phyloP scores from a whole-genome alignment of 1,140 invertebrate species.

The Teleopsis dalmanni region DNA sequence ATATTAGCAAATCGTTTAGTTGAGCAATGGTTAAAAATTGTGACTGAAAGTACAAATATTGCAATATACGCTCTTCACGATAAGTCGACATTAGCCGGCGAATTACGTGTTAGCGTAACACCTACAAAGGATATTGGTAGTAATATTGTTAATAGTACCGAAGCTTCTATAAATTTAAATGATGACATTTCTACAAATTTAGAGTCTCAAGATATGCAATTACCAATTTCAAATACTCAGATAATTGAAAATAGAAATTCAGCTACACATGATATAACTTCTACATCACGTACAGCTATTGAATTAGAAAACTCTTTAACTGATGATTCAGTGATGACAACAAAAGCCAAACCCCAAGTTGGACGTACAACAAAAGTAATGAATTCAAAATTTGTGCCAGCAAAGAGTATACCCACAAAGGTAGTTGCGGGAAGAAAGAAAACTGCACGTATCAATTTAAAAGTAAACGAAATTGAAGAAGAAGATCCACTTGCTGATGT shows the following conservation, averaged over 20 bases:
- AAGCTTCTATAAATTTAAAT: not conserved
- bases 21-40: constrained; percentile 84
- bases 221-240: no score
- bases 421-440: not conserved
- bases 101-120: not conserved
- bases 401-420: not conserved
- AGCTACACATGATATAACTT: not conserved
- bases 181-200: no score
- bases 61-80: constrained; percentile 6
- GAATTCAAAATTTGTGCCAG: no score
- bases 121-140: no score
- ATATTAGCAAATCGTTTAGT: constrained; percentile 70
- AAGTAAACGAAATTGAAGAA: not conserved
- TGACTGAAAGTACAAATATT: constrained; percentile 47
- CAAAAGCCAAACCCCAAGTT: not conserved
- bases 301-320: not conserved
- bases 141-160: constrained; percentile 9
- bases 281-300: not conserved
- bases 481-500: constrained; percentile 15
- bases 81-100: not conserved
- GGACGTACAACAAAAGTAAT: no score
- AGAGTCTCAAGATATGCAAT: no score
- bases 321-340: not conserved
- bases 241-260: no score
- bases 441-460: not conserved